phyloP scores from a whole-genome alignment of 2,888 invertebrate species.

The Stenodera caucasica region DNA sequence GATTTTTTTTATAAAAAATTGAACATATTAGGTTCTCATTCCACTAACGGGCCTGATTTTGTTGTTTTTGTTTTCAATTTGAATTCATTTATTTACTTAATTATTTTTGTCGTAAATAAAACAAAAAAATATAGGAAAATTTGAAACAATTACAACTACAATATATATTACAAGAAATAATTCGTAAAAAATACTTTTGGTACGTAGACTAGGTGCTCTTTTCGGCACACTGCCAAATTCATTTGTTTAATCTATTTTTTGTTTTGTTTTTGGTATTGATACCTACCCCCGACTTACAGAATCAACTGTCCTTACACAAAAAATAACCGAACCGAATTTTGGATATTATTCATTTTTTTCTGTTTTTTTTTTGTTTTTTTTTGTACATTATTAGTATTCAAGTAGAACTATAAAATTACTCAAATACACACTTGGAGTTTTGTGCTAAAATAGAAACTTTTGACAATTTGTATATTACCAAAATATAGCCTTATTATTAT shows the following conservation, averaged over 20 bases:
- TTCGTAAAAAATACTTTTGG: conserved; percentile 47
- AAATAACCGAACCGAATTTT: conserved; percentile 37
- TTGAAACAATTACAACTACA: conserved; percentile 33
- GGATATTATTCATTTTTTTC: conserved; percentile 9
- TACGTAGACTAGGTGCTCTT: conserved; percentile 48
- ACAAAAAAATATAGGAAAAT: conserved; percentile 25
- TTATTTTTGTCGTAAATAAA: neutral
- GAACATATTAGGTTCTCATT: too few species aligned
- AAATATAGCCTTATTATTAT: conserved; percentile 47
- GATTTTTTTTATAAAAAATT: too few species aligned
- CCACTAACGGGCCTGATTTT: neutral
- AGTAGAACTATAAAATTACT: conserved; percentile 26
- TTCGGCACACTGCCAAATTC: conserved; percentile 43
- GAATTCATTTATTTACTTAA: neutral
- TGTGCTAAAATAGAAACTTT: conserved; percentile 53
- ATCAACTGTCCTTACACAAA: conserved; percentile 39
- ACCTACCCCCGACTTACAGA: conserved; percentile 37
- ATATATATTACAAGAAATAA: conserved; percentile 46
- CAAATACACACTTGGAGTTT: conserved; percentile 42
- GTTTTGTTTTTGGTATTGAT: conserved; percentile 5
- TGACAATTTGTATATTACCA: conserved; percentile 46
- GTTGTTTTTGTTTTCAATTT: neutral
- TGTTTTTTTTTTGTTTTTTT: conserved; percentile 33
- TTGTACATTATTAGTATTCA: conserved; percentile 46
- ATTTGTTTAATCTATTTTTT: too few species aligned